phyloP scores from a whole-genome alignment of 1,140 invertebrate genomes.

The Drusus annulatus region DNA sequence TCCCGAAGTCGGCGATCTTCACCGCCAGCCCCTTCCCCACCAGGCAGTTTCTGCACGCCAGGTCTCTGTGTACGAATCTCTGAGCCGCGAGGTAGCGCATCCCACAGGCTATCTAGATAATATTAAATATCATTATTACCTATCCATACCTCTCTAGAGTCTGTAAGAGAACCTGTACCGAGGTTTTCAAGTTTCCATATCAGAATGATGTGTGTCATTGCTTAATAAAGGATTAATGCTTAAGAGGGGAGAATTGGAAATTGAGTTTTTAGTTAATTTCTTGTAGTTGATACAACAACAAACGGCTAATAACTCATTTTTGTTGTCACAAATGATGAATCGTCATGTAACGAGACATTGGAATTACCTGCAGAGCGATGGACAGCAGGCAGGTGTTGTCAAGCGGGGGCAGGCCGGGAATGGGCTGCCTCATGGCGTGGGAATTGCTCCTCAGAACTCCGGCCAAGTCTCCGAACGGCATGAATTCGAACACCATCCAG shows the following conservation, averaged over 20 bases:
- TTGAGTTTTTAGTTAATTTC: too few species aligned
- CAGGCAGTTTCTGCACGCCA: constrained; percentile 93
- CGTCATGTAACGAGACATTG: too few species aligned
- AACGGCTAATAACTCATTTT: too few species aligned
- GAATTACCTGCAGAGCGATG: constrained; percentile 72
- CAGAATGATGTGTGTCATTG: too few species aligned
- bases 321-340: too few species aligned
- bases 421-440: constrained; percentile 63
- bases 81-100: constrained; percentile 92
- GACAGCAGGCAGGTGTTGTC: constrained; percentile 73
- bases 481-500: constrained; percentile 96
- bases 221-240: too few species aligned
- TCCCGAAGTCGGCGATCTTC: constrained; percentile 94
- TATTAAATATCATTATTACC: too few species aligned
- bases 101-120: constrained; percentile 82
- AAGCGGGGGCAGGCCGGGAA: constrained; percentile 68
- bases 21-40: constrained; percentile 85
- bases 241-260: too few species aligned
- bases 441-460: constrained; percentile 83
- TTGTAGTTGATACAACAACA: too few species aligned
- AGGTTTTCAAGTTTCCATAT: too few species aligned
- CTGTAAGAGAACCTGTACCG: too few species aligned
- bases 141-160: too few species aligned
- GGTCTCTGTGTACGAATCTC: constrained; percentile 92
- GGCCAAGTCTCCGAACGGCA: constrained; percentile 91